These are phyloP conservation scores for Leptodirus hochenwartii DNA, from an alignment of 2,888 invertebrate genomes.

Conservation along the genomic window DNA sequence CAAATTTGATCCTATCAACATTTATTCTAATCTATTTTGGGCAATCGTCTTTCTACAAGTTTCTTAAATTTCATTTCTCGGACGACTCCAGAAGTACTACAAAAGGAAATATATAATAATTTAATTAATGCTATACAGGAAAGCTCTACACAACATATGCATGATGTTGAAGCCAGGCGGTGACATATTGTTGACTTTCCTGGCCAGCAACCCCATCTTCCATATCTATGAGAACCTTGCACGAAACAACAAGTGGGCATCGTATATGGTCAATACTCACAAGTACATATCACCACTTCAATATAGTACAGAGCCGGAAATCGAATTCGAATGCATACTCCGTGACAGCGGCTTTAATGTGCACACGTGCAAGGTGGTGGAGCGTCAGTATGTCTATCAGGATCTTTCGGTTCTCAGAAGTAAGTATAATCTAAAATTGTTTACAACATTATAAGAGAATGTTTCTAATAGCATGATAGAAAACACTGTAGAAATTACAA, in stretches of 20 bases:
- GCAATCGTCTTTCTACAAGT: too few species aligned
- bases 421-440: too few species aligned
- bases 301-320: slow-evolving; percentile 36
- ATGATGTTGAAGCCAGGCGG: slow-evolving; percentile 47
- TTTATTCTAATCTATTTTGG: too few species aligned
- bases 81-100: too few species aligned
- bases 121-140: slow-evolving; percentile 12
- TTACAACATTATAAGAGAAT: too few species aligned
- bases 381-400: slow-evolving; percentile 37
- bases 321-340: slow-evolving; percentile 34
- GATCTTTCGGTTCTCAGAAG: slow-evolving; percentile 37
- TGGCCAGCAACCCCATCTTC: slow-evolving; percentile 49
- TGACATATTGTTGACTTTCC: slow-evolving; percentile 46
- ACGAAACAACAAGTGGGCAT: slow-evolving; percentile 33
- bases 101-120: too few species aligned
- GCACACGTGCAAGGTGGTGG: slow-evolving; percentile 35
- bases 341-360: slow-evolving; percentile 40
- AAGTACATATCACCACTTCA: slow-evolving; percentile 52
- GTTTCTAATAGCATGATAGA: too few species aligned
- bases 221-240: slow-evolving; percentile 47
- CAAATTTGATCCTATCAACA: too few species aligned
- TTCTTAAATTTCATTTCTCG: too few species aligned
- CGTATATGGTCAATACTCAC: slow-evolving; percentile 42
- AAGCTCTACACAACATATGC: slow-evolving; percentile 44
- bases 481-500: too few species aligned